These are phyloP conservation scores for Artemia sinica DNA, from an alignment of 2,888 invertebrate species.

Conservation along the genomic window DNA sequence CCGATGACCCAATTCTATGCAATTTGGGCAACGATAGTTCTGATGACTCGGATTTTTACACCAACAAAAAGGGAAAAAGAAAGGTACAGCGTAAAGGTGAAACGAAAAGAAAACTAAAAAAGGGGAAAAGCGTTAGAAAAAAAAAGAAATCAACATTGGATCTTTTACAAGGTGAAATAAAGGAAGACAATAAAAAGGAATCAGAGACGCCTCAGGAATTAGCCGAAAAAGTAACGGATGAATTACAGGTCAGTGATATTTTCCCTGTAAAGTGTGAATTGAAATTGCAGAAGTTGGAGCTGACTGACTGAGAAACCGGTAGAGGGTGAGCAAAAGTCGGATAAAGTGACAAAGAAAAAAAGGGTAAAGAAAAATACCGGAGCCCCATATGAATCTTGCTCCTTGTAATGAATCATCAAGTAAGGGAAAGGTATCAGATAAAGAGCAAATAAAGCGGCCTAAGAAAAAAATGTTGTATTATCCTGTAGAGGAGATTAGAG, in stretches of 20 bases:
- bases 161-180: not conserved
- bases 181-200: not conserved
- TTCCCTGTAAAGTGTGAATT: no score
- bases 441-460: not conserved
- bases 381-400: not conserved
- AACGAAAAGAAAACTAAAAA: not conserved
- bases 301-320: not conserved
- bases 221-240: no score
- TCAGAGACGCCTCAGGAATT: no score
- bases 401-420: not conserved
- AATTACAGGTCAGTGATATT: no score
- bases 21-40: not conserved
- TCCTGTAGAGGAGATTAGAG: constrained; percentile 3
- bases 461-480: not conserved
- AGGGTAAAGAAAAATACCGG: not conserved
- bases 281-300: no score
- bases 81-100: not conserved
- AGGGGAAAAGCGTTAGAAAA: not conserved
- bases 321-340: not conserved
- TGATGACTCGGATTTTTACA: not conserved
- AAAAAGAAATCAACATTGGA: not conserved
- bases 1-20: not conserved
- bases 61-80: not conserved
- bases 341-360: not conserved
- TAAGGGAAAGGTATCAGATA: no score